These are phyloP conservation scores for Eubasilissa regina DNA, from an alignment of 1,140 invertebrate species.

Conservation along the genomic window DNA sequence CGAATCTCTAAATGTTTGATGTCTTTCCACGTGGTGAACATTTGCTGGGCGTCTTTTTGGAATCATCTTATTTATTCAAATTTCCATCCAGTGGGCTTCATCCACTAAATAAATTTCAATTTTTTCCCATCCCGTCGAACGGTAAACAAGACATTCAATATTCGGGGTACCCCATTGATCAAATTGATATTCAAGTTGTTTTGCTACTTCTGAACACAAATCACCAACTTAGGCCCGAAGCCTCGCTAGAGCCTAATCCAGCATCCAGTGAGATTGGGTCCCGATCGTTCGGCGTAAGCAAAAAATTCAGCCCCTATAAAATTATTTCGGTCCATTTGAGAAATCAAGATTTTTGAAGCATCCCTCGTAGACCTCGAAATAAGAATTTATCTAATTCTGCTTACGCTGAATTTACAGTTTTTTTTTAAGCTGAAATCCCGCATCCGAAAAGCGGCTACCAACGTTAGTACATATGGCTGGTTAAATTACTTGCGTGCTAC, in stretches of 20 bases:
- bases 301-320: constrained; percentile 49
- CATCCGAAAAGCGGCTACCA: background rate
- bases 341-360: constrained; percentile 51
- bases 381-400: constrained; percentile 42
- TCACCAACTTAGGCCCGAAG: constrained; percentile 18
- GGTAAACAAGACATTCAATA: constrained; percentile 39
- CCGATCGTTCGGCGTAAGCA: constrained; percentile 44
- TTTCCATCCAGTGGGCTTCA: constrained; percentile 36
- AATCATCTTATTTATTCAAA: constrained; percentile 43
- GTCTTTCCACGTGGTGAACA: constrained; percentile 18
- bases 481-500: too few species aligned
- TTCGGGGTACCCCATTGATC: constrained; percentile 30
- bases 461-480: background rate
- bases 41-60: constrained; percentile 4
- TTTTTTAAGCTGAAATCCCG: background rate
- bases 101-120: constrained; percentile 36
- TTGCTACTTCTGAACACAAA: constrained; percentile 22
- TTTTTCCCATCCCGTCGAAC: constrained; percentile 5
- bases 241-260: constrained; percentile 9
- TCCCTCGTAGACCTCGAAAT: constrained; percentile 21
- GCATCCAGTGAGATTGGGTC: constrained; percentile 14
- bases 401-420: constrained; percentile 41
- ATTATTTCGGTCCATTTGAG: constrained; percentile 60
- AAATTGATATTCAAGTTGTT: constrained; percentile 42
- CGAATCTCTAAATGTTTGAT: constrained; percentile 14